Evolutionary conservation across 2,888 invertebrate species (phyloP), one percentile per base, ranked within the genome.

Genomic region (Xanthorhoe designata): DNA sequence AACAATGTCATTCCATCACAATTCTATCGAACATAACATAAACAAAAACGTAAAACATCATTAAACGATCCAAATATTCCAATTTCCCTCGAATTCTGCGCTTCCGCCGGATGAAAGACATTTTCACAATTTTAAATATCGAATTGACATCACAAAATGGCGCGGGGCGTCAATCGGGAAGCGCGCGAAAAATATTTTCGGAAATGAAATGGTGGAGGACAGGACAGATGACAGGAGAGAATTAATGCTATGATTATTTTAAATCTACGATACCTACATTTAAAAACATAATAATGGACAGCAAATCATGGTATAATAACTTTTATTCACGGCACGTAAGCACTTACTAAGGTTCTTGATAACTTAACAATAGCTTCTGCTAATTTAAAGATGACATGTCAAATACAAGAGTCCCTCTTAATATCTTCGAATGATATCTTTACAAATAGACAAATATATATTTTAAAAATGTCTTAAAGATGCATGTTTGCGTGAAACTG

Each of bases 221-320:
- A 78, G 75, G 82, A 80, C 78, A 75, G 80, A 80, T 86, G 91
- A 89, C 91, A 90, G 88, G 81, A 83, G 66, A 80, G 84, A 86
- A 89, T 90, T 88, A 85, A 87, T 85, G 73, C 84, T 66, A 47
- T 56, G n/a, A 51, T 59, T 49, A 58, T 32, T 32, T 32, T 32
- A 7, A 32, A 32, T 32, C 32, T 4, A 32, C 32, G 32, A 7
- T 32, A 32, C 32, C 6, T 32, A 32, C 32, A 2, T 32, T 32
- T 7, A 6, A 32, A 32, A 4, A 7, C 5, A 32, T 32, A 7
- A 32, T 7, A 32, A 32, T 32, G 32, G 32, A 32, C 32, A 32
- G 8, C 6, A 32, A 7, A 7, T 6, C n/a, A 32, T 3, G 24
- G 24, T 24, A 4, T 24, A 24, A 24, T 24, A 24, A 24, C 4